Evolutionary conservation across 1,140 invertebrate genomes (phyloP), one percentile per base, ranked within the genome.

Genomic region (Bombus superbus): DNA sequence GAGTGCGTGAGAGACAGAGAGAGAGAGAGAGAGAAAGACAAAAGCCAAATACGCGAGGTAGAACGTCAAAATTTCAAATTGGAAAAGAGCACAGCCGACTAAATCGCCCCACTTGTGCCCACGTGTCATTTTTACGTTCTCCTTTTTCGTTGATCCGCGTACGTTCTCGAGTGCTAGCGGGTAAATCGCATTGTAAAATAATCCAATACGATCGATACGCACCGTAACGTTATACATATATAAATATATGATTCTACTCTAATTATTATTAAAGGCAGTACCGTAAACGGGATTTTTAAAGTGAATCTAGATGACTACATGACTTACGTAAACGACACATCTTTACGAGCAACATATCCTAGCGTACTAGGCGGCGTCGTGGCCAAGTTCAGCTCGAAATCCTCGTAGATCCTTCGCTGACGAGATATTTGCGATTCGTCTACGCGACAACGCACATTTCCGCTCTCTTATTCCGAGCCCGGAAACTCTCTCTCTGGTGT

Each of bases 291-390:
- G 78, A 92, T 92, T 93, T 93, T 91, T 93, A 93, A 92, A 40
- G 80, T 89, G 89, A 94, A 81, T 91, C 57, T 94, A 92, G 92
- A 86, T 90, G 88, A 92, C 92, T 94, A 92, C 90, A 91, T 92
- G 71, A 90, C 92, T 87, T 93, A 93, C 93, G 91, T 94, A 57
- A 85, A 94, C 92, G 90, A 93, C 90, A 94, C 91, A 91, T 94
- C 93, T 94, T 79, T 92, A 94, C 90, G 92, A 94, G 90, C 93
- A 94, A 95, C 94, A 95, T 95, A 95, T 95, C 94, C 94, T 95
- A 95, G 93, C 89, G 91, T 94, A 94, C 87, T 90, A 92, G 89
- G 92, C 93, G 92, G 86, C 90, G 88, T 87, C 89, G 85, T 87
- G 62, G 85, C 77, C 64, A 32, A 35, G 42, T n/a, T 73, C 35